Evolutionary conservation across 2,113 vertebrate genomes (phyloP).

Genomic region (Mustelus asterias): DNA sequence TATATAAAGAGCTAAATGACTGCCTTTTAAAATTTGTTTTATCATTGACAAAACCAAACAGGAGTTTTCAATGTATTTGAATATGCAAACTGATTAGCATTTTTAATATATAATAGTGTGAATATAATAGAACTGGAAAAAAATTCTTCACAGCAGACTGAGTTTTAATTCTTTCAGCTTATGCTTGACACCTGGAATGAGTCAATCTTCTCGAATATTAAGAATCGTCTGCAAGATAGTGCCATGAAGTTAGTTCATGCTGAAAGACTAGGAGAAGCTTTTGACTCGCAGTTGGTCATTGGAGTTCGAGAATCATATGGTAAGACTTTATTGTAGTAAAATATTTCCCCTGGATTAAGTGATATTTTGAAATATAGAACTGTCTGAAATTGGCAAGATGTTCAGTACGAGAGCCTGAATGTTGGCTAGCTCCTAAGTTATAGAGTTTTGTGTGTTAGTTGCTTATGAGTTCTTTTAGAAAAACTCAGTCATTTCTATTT

Average conservation of each 20-base stretch:
- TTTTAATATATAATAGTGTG: neutral
- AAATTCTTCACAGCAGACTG: neutral
- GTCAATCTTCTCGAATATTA: constrained; percentile 99
- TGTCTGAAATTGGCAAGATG: neutral
- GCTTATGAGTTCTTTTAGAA: neutral
- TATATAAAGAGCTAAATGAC: neutral
- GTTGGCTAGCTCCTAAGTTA: neutral
- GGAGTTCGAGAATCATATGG: constrained; percentile 96
- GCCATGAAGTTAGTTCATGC: constrained; percentile 98
- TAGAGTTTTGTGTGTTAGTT: neutral
- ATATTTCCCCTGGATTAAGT: neutral
- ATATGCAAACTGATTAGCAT: neutral
- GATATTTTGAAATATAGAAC: neutral
- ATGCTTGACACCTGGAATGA: constrained; percentile 99
- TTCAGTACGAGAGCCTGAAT: constrained; percentile 17
- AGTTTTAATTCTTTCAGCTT: constrained; percentile 59
- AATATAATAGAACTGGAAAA: neutral
- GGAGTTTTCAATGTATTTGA: neutral
- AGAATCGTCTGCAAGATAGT: constrained; percentile 92
- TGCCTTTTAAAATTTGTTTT: neutral
- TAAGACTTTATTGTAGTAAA: constrained; percentile 51
- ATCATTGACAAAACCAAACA: neutral
- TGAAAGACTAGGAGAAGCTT: constrained; percentile 91
- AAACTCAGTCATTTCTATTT: neutral
- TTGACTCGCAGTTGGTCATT: constrained; percentile 97